Conservation (phyloP, 2,113 vertebrate species). For the Salvelinus fontinalis region DNA sequence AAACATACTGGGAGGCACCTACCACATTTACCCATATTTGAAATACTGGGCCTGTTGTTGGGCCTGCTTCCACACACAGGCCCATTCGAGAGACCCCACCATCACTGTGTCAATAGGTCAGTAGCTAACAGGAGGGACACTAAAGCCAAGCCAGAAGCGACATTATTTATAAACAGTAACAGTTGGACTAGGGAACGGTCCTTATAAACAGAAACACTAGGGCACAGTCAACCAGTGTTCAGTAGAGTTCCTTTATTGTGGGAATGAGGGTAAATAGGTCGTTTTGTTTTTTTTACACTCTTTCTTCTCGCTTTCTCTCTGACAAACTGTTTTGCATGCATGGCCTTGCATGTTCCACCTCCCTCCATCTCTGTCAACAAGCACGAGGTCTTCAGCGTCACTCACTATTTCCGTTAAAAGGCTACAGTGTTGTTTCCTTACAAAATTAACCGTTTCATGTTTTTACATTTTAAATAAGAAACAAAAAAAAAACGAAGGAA, state of each 20-base stretch:
- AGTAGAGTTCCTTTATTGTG: neutral
- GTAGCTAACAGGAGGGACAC: slow-evolving; percentile 41
- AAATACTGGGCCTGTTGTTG: neutral
- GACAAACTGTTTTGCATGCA: slow-evolving; percentile 8
- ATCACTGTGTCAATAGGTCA: slow-evolving; percentile 70
- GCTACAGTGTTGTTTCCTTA: neutral
- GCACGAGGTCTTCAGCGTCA: neutral
- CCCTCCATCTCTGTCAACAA: slow-evolving; percentile 18
- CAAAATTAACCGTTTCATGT: no score
- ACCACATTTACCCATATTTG: neutral
- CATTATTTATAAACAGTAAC: slow-evolving; percentile 9
- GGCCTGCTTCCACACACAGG: slow-evolving; percentile 21
- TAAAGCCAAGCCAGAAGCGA: slow-evolving; percentile 22
- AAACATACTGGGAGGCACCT: slow-evolving; percentile 39
- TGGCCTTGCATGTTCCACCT: slow-evolving; percentile 29
- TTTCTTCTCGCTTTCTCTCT: slow-evolving; percentile 20
- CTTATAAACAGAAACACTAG: no score
- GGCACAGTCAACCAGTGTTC: slow-evolving; percentile 12
- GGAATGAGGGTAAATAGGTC: slow-evolving; percentile 13
- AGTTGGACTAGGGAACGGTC: neutral
- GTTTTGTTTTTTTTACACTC: slow-evolving; percentile 20
- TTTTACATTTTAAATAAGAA: no score
- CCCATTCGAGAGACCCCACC: slow-evolving; percentile 52
- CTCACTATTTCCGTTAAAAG: neutral
- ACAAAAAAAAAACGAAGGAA: no score